Conservation (phyloP, 1,140 invertebrate species). For the Centruroides sculpturatus region DNA sequence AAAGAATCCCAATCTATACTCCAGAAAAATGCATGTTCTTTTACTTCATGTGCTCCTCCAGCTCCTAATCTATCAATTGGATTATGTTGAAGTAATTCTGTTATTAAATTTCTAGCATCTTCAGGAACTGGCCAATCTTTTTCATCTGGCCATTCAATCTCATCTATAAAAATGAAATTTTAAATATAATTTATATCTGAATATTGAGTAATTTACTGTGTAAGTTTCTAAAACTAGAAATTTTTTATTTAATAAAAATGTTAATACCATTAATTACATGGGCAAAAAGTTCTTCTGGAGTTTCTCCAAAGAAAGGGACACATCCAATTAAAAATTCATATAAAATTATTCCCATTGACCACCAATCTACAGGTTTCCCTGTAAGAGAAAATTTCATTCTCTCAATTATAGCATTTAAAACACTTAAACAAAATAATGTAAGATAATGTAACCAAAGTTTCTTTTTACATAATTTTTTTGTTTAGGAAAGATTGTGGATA, state of each 20-base stretch:
- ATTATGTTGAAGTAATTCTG: slow-evolving; percentile 75
- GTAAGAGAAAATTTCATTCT: background rate
- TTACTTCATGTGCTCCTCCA: slow-evolving; percentile 85
- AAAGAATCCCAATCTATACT: slow-evolving; percentile 92
- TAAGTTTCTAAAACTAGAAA: no score
- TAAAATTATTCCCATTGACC: slow-evolving; percentile 97
- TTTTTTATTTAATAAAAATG: background rate
- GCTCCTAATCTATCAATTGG: slow-evolving; percentile 88
- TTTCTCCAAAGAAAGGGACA: slow-evolving; percentile 97
- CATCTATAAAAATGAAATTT: slow-evolving; percentile 40
- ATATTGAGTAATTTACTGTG: no score
- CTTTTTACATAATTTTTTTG: no score
- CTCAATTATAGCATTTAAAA: no score
- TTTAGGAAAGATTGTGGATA: no score
- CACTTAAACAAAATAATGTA: no score
- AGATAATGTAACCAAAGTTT: no score
- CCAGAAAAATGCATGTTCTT: slow-evolving; percentile 87
- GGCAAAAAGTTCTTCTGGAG: slow-evolving; percentile 94
- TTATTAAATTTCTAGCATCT: slow-evolving; percentile 85
- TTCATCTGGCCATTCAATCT: slow-evolving; percentile 89
- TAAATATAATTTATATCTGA: no score
- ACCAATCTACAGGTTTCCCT: slow-evolving; percentile 98
- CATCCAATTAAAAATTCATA: slow-evolving; percentile 98
- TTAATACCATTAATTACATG: slow-evolving; percentile 87
- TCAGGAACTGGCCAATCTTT: slow-evolving; percentile 78